phyloP scores from a whole-genome alignment of 2,888 invertebrate species.

The Xanthia togata region DNA sequence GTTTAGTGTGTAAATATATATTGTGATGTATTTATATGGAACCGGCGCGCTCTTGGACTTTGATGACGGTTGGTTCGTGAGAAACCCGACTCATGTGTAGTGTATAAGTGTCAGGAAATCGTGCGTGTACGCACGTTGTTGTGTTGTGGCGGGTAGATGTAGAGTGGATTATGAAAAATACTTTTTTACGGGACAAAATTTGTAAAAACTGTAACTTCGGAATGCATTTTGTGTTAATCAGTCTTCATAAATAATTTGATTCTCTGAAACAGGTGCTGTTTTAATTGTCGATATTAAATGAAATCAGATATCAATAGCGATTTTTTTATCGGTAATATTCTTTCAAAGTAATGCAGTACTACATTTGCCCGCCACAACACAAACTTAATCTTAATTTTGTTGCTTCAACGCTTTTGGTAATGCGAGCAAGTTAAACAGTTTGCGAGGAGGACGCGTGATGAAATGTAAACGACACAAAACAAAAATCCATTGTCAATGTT shows the following conservation, averaged over 20 bases:
- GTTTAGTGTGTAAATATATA: slow-evolving; percentile 78
- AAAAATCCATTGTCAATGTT: not conserved
- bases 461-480: slow-evolving; percentile 52
- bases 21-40: slow-evolving; percentile 84
- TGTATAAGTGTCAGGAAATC: slow-evolving; percentile 71
- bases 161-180: not conserved
- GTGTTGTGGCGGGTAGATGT: slow-evolving; percentile 17
- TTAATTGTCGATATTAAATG: not conserved
- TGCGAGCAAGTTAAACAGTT: slow-evolving; percentile 59
- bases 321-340: not conserved
- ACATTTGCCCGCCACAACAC: slow-evolving; percentile 28
- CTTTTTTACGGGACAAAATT: not conserved
- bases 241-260: not conserved
- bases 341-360: not conserved
- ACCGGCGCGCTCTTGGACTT: slow-evolving; percentile 80
- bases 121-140: slow-evolving; percentile 32
- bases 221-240: too few relatives aligned
- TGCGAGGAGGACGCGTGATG: slow-evolving; percentile 41
- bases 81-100: slow-evolving; percentile 86
- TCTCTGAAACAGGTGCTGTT: not conserved
- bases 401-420: slow-evolving; percentile 66
- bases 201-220: too few relatives aligned
- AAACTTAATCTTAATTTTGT: slow-evolving; percentile 62
- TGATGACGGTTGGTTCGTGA: slow-evolving; percentile 64
- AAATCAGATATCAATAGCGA: not conserved